Percentiles rank a stretch among this genome's conserved stretches.
Evolutionary conservation across 2,113 vertebrate genomes (phyloP).

Genomic region (Lathamus discolor): DNA sequence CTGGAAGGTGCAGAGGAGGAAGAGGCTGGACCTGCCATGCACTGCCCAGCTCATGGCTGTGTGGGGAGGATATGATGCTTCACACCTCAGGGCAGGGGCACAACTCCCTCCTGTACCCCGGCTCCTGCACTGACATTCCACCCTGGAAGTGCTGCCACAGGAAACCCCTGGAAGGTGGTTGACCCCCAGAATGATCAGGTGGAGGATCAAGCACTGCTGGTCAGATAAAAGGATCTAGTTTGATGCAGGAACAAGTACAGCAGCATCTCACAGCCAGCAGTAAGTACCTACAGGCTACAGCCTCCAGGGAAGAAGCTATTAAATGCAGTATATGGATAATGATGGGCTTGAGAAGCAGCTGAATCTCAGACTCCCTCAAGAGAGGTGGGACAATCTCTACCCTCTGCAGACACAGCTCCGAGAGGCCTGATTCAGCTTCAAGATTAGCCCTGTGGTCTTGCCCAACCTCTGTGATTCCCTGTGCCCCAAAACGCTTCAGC

Average conservation of each 20-base stretch:
- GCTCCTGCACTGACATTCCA: background rate
- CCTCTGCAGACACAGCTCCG: background rate
- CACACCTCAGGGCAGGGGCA: background rate
- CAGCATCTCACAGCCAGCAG: background rate
- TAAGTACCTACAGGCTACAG: background rate
- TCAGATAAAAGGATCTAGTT: background rate
- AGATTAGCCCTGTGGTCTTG: background rate
- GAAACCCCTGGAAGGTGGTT: background rate
- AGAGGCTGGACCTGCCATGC: background rate
- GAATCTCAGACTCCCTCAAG: background rate
- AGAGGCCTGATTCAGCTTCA: background rate
- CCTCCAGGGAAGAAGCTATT: background rate
- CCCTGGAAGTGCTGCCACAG: background rate
- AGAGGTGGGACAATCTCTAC: background rate
- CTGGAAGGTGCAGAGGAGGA: background rate
- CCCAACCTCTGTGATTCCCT: background rate
- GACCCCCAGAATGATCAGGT: background rate
- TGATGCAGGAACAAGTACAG: background rate
- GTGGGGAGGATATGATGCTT: rapidly evolving
- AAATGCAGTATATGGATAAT: background rate
- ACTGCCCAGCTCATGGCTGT: rapidly evolving
- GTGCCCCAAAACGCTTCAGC: background rate
- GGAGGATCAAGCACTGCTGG: background rate
- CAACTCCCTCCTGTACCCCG: background rate
- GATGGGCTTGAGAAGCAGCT: background rate